Evolutionary conservation across 2,888 invertebrate species (phyloP).

Genomic region (Elysia crispata): DNA sequence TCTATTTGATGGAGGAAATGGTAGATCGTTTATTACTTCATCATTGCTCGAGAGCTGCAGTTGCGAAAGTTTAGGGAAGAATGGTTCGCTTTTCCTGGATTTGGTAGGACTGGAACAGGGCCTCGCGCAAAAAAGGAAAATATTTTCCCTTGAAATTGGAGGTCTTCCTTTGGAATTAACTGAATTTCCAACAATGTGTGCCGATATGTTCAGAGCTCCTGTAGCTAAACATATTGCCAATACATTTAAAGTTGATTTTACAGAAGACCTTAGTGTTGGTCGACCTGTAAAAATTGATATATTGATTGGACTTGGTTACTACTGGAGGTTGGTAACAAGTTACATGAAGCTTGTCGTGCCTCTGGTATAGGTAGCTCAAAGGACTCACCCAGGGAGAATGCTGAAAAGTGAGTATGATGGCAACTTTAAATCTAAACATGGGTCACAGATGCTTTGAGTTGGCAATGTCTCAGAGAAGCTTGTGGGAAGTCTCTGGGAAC

Average conservation of each 20-base stretch:
- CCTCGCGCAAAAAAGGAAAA: neutral
- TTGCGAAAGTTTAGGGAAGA: neutral
- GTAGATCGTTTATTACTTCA: neutral
- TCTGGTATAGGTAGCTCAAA: neutral
- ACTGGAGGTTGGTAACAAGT: neutral
- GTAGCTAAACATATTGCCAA: too few species aligned
- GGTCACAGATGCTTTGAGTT: neutral
- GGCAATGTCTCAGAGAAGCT: neutral
- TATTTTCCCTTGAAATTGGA: neutral
- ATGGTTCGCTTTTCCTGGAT: neutral
- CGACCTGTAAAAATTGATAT: neutral
- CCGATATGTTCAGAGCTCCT: neutral
- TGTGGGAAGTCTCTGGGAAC: neutral
- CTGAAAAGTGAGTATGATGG: neutral
- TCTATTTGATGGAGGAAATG: neutral
- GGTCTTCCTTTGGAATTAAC: neutral
- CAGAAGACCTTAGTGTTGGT: neutral
- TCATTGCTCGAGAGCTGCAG: neutral
- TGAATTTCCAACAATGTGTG: neutral
- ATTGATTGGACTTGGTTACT: neutral
- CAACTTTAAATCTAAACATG: neutral
- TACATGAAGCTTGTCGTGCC: neutral
- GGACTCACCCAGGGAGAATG: neutral
- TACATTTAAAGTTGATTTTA: neutral
- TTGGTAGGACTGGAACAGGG: neutral